Conservation (phyloP, 2,888 invertebrate genomes). For the Trisateles emortualis region DNA sequence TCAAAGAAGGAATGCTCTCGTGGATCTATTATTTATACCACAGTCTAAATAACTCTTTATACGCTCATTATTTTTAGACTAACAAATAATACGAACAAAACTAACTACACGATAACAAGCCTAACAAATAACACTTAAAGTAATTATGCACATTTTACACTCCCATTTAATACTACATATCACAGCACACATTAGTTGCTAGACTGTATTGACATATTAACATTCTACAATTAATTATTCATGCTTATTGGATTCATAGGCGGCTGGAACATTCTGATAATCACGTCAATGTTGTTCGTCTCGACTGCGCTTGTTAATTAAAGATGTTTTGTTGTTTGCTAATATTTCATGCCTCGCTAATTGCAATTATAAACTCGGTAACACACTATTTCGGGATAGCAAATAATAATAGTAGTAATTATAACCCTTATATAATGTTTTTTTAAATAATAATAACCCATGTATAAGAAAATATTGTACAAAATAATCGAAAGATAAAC, state of each 20-base stretch:
- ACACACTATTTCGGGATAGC: no score
- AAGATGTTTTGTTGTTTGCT: slow-evolving; percentile 40
- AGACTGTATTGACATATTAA: slow-evolving; percentile 51
- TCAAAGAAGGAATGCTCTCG: no score
- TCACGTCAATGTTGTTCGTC: slow-evolving; percentile 50
- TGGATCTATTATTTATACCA: no score
- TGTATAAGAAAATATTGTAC: no score
- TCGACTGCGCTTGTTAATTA: slow-evolving; percentile 53
- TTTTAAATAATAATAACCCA: no score
- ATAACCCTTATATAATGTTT: no score
- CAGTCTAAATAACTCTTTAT: no score
- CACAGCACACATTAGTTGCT: slow-evolving; percentile 38
- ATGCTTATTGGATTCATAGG: slow-evolving; percentile 54
- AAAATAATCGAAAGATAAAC: no score
- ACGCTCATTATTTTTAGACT: no score
- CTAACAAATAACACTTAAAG: slow-evolving; percentile 5
- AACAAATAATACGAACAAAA: no score
- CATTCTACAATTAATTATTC: slow-evolving; percentile 63
- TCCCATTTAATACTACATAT: slow-evolving; percentile 21
- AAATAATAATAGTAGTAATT: no score
- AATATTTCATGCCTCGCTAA: slow-evolving; percentile 25
- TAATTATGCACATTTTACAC: slow-evolving; percentile 11
- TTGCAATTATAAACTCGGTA: no score
- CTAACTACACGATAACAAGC: not conserved
- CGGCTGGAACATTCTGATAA: slow-evolving; percentile 58